Evolutionary conservation across 2,113 vertebrate genomes (phyloP).

Genomic region (Pterocles burchelli): DNA sequence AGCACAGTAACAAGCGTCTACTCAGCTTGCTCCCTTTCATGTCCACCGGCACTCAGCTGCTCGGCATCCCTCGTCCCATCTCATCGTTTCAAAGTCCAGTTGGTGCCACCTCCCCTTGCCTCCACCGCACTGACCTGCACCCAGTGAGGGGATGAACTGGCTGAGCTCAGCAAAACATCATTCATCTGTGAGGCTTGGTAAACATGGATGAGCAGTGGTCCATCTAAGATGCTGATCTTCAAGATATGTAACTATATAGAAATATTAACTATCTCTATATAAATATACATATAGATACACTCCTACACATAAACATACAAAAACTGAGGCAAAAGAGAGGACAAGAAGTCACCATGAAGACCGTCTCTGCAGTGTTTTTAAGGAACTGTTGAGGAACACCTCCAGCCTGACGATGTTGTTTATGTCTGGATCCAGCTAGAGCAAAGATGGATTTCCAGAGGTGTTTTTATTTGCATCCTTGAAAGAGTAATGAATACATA

Average conservation of each 20-base stretch:
- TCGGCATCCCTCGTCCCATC: not conserved
- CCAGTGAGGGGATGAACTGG: accelerated
- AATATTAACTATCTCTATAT: too few relatives aligned
- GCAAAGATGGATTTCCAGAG: not conserved
- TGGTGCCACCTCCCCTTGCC: not conserved
- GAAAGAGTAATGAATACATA: not conserved
- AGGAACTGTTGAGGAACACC: not conserved
- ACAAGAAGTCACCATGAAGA: accelerated
- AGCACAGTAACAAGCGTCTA: not conserved
- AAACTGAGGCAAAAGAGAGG: not conserved
- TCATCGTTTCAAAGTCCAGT: not conserved
- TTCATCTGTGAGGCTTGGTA: not conserved
- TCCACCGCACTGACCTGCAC: accelerated
- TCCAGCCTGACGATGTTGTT: too few relatives aligned
- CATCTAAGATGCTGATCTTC: too few relatives aligned
- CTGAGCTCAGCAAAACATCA: not conserved
- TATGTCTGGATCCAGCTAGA: not conserved
- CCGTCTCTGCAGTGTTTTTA: accelerated
- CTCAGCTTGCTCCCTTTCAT: not conserved
- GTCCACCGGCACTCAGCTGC: not conserved
- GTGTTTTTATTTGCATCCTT: not conserved
- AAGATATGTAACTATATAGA: too few relatives aligned
- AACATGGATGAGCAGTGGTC: accelerated
- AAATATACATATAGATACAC: too few relatives aligned
- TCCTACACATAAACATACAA: not conserved